Base-by-base conservation (phyloP, 2,113 vertebrate genomes). In the Synchiropus splendidus region DNA sequence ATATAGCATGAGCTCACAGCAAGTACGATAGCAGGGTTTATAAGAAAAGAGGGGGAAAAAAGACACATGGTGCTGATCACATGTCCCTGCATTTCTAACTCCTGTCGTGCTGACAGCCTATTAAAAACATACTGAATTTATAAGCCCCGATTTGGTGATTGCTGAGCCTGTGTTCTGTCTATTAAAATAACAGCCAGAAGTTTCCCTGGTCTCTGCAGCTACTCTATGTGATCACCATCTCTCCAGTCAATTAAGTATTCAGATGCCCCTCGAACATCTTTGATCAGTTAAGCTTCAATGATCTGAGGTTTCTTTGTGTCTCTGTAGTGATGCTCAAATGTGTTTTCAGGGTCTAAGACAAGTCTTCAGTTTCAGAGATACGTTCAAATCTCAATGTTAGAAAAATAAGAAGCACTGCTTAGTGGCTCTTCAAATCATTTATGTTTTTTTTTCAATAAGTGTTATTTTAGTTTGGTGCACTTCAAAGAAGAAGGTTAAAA, bases 131-230 rank as follows among this genome's bases (percentile, higher is more conserved):
- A 39, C 44, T 61, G 45, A 67, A 70, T 83, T 82, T 86, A 87
- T 74, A 67, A 80, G 67, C 84, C 85, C 79, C 81, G 45, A 56
- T 69, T 47, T 73, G 61, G 49, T 80, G 68, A 83, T 85, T 74
- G 72, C 69, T 47, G 74, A 77, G 54, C 74, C 67, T 85, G 70
- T 83, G 87, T 85, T 74, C 69, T 76, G 54, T 84, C 84, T 66
- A 81, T 88, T 87, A 88, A 88, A 85, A 83, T 87, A 74, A 79
- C 77, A 56, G 83, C 81, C 82, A 82, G 70, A 54, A 60, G 67
- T 75, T 64, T 58, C 39, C 41, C 36, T 42, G 39, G 16, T 36
- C 8, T 34, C 10, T 16, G 36, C 12, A 17, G 8, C 9, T 2
- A 11, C 44, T 55, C 33, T 70, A 66, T 70, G 80, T 75, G 70